Base-by-base conservation (phyloP, 2,888 invertebrate species). In the Gymnosoma rotundatum region DNA sequence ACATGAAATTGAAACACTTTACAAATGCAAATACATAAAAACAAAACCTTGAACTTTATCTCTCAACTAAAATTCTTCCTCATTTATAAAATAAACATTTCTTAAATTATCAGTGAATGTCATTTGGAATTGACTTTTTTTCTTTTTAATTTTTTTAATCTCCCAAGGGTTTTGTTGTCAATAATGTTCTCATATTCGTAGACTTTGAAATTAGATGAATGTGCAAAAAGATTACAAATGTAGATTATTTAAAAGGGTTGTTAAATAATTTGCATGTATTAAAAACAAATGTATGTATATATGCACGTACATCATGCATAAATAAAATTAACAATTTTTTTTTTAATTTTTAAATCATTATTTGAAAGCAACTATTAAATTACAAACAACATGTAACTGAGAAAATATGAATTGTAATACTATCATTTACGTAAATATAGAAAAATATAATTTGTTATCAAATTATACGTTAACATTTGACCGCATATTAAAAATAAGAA, bases 401-500 rank as follows among this genome's bases (percentile, higher is more conserved):
- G 16, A 18, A 45, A 20, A 20, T 32, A 32, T 36, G 45, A 20
- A 32, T 45, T 45, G 45, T 20, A 42, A 21, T 14, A 16, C 45
- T n/a, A 52, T 21, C 21, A 1, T 7, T 14, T 16, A 48, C 12
- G 45, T 50, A 61, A 61, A 32, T 38, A 58, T 16, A 25, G 12
- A 9, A 54, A 63, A 12, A 54, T 45, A 48, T n/a, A 61, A 73
- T 45, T 25, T 76, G 42, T 76, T 72, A 82, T 64, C 67, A 54
- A 54, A 75, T 74, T 66, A 61, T 12, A 42, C 42, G 1, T 83
- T 76, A 75, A 70, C 83, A 79, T 79, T 79, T 72, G 72, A 79
- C 72, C 79, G 52, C 64, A 54, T 72, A 75, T 75, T 72, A 18
- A 18, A 63, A 42, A 66, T 25, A 4, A 38, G 8, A 48, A 73